Base-by-base conservation (phyloP, 2,113 vertebrate genomes). In the Callospermophilus lateralis region DNA sequence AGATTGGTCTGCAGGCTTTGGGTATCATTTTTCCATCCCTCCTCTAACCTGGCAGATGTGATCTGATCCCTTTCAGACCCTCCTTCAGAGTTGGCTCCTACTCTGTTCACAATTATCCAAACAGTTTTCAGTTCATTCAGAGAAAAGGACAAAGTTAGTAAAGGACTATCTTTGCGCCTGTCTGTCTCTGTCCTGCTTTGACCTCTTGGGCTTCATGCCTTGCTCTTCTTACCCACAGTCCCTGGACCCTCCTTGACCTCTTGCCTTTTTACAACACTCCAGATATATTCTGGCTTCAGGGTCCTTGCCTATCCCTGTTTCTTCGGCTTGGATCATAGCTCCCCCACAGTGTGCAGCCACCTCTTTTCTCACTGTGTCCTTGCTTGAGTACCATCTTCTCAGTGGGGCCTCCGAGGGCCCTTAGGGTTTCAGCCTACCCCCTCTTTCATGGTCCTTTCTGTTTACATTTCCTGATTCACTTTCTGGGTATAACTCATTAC, bases 291-390 rank as follows among this genome's bases (percentile, higher is more conserved):
- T 80, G 17, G 55, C 63, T 8, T 48, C 37, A 53, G 8, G 20
- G 34, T 48, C 67, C 74, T 78, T 73, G 48, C 1, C 26, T 6
- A 85, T 86, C 13, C 13, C n/a, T 34, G 1, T 76, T 34, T 90
- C 9, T 70, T 63, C 32, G 72, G 24, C 17, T 28, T 34, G 10
- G 51, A 67, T 45, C 45, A 32, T 11, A 65, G 32, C 51, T 28
- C 24, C 3, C 3, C 11, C 19, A 8, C 6, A 51, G 15, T 12
- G 4, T 4, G 51, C 7, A 20, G 53, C 8, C 3, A 8, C 4
- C n/a, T 81, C 61, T 78, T 73, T 68, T 51, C 73, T 39, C n/a
- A 79, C 63, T 26, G 63, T 13, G 10, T 93, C 7, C 96, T 92
- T 79, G 51, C 42, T 84, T 22, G 86, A 72, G 24, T 20, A 79